These are phyloP conservation scores for Chloroclysta siterata DNA, from an alignment of 2,888 invertebrate genomes.

Conservation along the genomic window DNA sequence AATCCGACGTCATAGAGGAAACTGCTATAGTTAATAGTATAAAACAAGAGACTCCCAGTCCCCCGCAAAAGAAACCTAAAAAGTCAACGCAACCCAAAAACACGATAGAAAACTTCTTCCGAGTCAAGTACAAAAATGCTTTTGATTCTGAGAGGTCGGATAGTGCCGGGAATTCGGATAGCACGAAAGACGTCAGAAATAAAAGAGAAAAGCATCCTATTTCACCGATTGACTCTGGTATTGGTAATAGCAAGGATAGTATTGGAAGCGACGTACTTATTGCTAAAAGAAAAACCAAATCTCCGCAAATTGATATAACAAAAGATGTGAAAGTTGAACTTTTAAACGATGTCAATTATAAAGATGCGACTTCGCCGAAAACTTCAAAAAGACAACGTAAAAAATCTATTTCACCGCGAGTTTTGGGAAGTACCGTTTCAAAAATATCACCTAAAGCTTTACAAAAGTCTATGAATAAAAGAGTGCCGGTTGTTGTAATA, in stretches of 20 bases:
- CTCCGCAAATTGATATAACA: constrained; percentile 10
- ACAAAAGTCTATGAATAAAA: constrained; percentile 16
- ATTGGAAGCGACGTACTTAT: constrained; percentile 10
- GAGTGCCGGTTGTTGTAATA: constrained; percentile 24
- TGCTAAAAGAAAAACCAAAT: constrained; percentile 13
- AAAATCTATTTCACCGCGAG: constrained; percentile 16
- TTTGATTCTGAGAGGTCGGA: constrained; percentile 44
- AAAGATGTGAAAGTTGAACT: constrained; percentile 28
- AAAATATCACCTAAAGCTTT: constrained; percentile 4
- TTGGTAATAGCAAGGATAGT: constrained; percentile 29
- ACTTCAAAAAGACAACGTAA: constrained; percentile 20
- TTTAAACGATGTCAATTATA: constrained; percentile 7
- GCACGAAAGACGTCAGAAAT: constrained; percentile 12
- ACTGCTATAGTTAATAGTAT: constrained; percentile 1
- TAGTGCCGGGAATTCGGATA: constrained; percentile 1
- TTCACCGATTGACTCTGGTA: constrained; percentile 29
- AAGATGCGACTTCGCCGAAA: constrained; percentile 10
- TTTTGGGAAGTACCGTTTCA: constrained; percentile 2
- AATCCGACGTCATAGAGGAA: constrained; percentile 48
- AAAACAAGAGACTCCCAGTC: constrained; percentile 22
- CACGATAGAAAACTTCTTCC: constrained; percentile 33
- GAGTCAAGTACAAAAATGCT: constrained; percentile 25
- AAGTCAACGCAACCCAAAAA: constrained; percentile 37
- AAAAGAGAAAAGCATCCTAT: constrained; percentile 43
- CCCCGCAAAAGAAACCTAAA: constrained; percentile 20